phyloP scores from a whole-genome alignment of 2,888 invertebrate species.

The Cataglyphis cursor region DNA sequence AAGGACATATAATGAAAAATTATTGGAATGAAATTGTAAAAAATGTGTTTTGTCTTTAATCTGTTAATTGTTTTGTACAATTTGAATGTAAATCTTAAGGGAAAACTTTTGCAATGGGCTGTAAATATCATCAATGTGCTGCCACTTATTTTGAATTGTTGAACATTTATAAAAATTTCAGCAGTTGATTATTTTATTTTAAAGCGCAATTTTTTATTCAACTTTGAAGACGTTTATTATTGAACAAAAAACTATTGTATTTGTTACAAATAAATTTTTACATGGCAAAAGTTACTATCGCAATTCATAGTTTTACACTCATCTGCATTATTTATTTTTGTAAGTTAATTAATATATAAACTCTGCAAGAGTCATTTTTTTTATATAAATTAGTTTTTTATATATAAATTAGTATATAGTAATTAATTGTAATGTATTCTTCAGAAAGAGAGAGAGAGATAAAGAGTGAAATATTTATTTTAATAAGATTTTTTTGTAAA shows the following conservation, averaged over 20 bases:
- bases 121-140: conserved; percentile 42
- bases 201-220: conserved; percentile 19
- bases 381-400: neutral
- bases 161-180: conserved; percentile 39
- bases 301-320: conserved; percentile 8
- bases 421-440: conserved; percentile 22
- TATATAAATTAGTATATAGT: neutral
- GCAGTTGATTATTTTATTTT: neutral
- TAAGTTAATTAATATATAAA: neutral
- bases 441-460: neutral
- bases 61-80: conserved; percentile 11
- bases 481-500: conserved; percentile 16
- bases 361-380: neutral
- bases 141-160: conserved; percentile 14
- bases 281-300: conserved; percentile 4
- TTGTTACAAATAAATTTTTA: conserved; percentile 13
- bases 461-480: neutral
- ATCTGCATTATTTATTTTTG: conserved; percentile 28
- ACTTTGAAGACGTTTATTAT: neutral
- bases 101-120: conserved; percentile 4
- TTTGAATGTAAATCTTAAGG: conserved; percentile 24
- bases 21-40: conserved; percentile 12
- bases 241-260: neutral
- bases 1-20: neutral
- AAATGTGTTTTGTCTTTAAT: conserved; percentile 17